Percentiles rank a stretch among this genome's conserved stretches.
Evolutionary conservation across 2,113 vertebrate genomes (phyloP).

Genomic region (Bolborhynchus lineola): DNA sequence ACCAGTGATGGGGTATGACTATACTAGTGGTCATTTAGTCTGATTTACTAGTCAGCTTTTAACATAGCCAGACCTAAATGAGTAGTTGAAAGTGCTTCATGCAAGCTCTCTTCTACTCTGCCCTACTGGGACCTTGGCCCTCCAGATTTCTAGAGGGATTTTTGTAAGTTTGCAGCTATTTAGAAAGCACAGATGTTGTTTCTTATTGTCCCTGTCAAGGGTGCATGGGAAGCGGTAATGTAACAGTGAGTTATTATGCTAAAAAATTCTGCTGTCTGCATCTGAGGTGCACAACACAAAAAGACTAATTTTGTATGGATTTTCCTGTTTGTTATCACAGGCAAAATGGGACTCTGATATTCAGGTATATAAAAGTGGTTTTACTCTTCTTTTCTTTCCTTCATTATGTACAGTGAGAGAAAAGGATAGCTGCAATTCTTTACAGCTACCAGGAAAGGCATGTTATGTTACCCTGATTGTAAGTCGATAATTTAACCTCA

Average conservation of each 20-base stretch:
- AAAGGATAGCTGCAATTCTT: neutral
- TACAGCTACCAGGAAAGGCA: neutral
- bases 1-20: neutral
- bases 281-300: constrained; percentile 11
- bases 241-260: constrained; percentile 9
- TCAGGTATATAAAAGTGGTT: neutral
- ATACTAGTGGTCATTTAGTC: neutral
- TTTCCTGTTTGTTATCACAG: neutral
- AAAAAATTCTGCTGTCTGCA: constrained; percentile 19
- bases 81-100: neutral
- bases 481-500: neutral
- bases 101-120: neutral
- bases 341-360: neutral
- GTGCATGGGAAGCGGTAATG: neutral
- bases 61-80: neutral
- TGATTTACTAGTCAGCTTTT: neutral
- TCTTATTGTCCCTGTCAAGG: neutral
- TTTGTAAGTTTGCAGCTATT: constrained; percentile 3
- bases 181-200: constrained; percentile 8
- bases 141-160: neutral
- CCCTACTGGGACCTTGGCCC: neutral
- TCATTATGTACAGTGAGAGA: neutral
- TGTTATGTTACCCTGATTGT: neutral
- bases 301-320: neutral
- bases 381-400: neutral